Conservation (phyloP, 2,888 invertebrate species). For the Tachina lurida region DNA sequence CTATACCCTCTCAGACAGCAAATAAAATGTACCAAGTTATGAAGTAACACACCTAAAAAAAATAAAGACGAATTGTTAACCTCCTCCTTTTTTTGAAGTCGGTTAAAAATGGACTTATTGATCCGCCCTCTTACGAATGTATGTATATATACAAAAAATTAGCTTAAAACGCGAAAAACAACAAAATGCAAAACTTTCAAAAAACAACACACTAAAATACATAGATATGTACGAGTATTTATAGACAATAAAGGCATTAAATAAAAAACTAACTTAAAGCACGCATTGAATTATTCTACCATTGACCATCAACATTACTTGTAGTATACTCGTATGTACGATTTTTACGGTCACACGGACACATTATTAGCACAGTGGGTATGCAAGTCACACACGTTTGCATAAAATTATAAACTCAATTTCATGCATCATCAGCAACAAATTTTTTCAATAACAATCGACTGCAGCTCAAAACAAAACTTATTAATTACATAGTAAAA, state of each 20-base stretch:
- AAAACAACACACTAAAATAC: background rate
- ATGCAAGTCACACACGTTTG: slow-evolving; percentile 66
- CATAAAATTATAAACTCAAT: slow-evolving; percentile 33
- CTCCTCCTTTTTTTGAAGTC: no score
- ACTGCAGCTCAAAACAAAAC: slow-evolving; percentile 24
- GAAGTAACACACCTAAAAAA: no score
- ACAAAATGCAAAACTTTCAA: slow-evolving; percentile 25
- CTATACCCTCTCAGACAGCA: no score
- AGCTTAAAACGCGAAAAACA: slow-evolving; percentile 20
- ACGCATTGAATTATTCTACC: slow-evolving; percentile 57
- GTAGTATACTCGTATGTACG: background rate
- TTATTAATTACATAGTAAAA: slow-evolving; percentile 60
- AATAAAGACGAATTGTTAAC: no score
- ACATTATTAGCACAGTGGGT: slow-evolving; percentile 54
- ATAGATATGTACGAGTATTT: background rate
- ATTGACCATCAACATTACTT: slow-evolving; percentile 65
- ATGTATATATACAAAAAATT: background rate
- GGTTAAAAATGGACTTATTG: no score
- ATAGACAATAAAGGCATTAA: slow-evolving; percentile 10
- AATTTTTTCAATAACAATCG: slow-evolving; percentile 39
- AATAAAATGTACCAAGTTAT: no score
- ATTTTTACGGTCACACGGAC: background rate
- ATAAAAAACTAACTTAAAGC: slow-evolving; percentile 31
- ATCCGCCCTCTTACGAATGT: background rate
- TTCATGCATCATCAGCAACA: slow-evolving; percentile 2